Base-by-base conservation (phyloP, 2,113 vertebrate genomes). In the Herpailurus yagouaroundi region DNA sequence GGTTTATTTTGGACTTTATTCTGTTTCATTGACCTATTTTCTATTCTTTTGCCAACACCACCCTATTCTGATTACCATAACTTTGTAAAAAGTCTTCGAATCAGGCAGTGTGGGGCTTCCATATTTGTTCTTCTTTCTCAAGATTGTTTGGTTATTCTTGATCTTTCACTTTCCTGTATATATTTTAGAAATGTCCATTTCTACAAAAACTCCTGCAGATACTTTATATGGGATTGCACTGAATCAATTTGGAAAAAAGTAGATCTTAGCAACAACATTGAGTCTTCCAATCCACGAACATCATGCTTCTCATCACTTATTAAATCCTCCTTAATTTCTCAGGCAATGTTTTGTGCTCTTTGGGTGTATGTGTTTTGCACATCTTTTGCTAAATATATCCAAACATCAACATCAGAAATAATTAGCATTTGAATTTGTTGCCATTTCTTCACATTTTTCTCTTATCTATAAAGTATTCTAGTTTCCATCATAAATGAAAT, bases 111-210 rank as follows among this genome's bases (percentile, higher is more conserved):
- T 73, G 41, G 63, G 60, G 29, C 15, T 68, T 92, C 82, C 71
- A 79, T 57, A 91, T 95, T 45, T 80, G 36, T 77, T 68, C 38
- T 68, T 50, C 79, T 84, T 92, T 95, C 88, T 52, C 52, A 73
- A 92, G 38, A 81, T 52, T 64, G 4, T 87, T 71, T 87, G 74
- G 9, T 50, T 77, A 38, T 69, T 85, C 81, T 57, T 85, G 81
- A 19, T 63, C 9, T 63, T 86, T 80, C 69, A 4, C 38, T 80
- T 92, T 73, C 87, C 63, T 11, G 27, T n/a, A 64, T 52, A n/a
- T 21, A 57, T 55, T 81, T 73, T 64, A 87, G 41, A 73, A 73
- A 71, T 92, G 52, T 36, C 33, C 63, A 50, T 73, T 81, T 92
- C 41, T 87, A n/a, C 36, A 33, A 85, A 82, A 80, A 36, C 41